A percentile compares a stretch with the other conserved stretches of the same genome.
Evolutionary conservation across 1,140 invertebrate genomes (phyloP).

Genomic region (Drosophila grimshawi): DNA sequence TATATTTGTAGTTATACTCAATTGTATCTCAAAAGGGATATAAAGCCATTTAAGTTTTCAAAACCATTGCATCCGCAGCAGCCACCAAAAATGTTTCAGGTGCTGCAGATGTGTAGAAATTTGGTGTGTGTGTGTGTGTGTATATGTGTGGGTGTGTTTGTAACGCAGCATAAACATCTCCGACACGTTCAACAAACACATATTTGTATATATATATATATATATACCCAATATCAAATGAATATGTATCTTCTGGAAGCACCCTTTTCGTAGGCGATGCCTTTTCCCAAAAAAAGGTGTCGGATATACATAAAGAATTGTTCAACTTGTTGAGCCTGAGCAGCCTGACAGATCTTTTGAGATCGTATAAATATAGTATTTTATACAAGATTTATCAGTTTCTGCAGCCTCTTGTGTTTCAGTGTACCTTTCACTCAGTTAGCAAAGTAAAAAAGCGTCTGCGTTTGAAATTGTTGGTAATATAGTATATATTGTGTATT

Average conservation of each 20-base stretch:
- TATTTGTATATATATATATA: too few relatives aligned
- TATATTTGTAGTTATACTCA: constrained; percentile 60
- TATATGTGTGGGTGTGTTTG: constrained; percentile 9
- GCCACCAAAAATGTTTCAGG: not conserved
- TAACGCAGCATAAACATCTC: constrained; percentile 17
- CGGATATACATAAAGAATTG: too few relatives aligned
- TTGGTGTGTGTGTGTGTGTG: constrained; percentile 26
- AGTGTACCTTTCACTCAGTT: not conserved
- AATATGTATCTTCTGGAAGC: constrained; percentile 33
- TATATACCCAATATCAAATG: too few relatives aligned
- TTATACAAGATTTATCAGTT: not conserved
- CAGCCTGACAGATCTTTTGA: not conserved
- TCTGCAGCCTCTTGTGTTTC: not conserved
- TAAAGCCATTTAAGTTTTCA: constrained; percentile 80
- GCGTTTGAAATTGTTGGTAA: constrained; percentile 68
- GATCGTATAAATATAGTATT: not conserved
- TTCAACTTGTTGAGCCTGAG: not conserved
- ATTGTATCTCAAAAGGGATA: constrained; percentile 82
- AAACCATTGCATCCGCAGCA: constrained; percentile 56
- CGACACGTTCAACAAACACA: constrained; percentile 8
- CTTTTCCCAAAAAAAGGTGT: not conserved
- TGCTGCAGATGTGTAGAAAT: constrained; percentile 32
- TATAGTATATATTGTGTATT: constrained; percentile 69
- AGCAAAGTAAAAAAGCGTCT: constrained; percentile 51
- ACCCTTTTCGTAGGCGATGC: not conserved